A percentile compares a stretch with the other conserved stretches of the same genome.
Conservation (phyloP, 2,797 vertebrate species). For the Triplophysa yarkandensis region DNA sequence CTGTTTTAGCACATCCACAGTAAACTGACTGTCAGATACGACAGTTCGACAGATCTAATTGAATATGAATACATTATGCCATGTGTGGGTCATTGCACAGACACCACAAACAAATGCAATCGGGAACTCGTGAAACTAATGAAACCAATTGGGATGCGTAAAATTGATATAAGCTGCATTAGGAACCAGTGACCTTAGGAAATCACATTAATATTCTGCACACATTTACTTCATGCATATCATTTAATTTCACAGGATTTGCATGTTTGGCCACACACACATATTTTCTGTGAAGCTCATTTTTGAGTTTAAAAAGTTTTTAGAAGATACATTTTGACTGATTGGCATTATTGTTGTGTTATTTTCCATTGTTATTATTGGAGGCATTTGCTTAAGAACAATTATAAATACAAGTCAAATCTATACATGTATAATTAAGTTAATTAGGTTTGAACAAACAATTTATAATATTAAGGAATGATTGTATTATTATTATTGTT, state of each 20-base stretch:
- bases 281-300: neutral
- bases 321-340: neutral
- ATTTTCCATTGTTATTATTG: neutral
- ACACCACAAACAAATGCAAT: neutral
- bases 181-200: slow-evolving; percentile 11
- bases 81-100: neutral
- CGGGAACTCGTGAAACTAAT: neutral
- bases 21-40: neutral
- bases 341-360: neutral
- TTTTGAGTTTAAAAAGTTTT: neutral
- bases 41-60: neutral
- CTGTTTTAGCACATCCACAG: neutral
- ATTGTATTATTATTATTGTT: no score
- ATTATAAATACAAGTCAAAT: neutral
- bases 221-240: neutral
- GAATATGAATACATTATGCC: neutral
- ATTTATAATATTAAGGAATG: no score
- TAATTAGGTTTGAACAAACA: no score
- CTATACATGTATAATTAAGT: no score
- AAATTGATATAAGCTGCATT: neutral
- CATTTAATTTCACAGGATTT: neutral
- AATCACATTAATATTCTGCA: slow-evolving; percentile 21
- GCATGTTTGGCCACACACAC: neutral
- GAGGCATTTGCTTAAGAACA: neutral
- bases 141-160: neutral